Conservation (phyloP, 2,113 vertebrate species). For the Rhineura floridana region DNA sequence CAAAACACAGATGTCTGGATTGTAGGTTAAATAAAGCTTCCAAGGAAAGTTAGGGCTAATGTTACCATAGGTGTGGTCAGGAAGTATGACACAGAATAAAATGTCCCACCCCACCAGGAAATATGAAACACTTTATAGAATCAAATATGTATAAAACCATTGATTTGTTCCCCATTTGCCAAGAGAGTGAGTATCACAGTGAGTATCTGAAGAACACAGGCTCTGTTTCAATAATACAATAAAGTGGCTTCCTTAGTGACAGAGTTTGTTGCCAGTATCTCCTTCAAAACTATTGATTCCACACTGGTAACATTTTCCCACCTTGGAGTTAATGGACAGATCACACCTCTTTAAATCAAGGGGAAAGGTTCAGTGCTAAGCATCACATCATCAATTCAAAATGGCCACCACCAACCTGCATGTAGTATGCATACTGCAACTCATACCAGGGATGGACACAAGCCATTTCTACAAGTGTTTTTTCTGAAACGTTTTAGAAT, state of each 20-base stretch:
- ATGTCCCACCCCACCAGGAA: slow-evolving; percentile 48
- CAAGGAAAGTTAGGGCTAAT: not conserved
- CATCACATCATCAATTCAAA: not conserved
- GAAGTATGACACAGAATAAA: slow-evolving; percentile 50
- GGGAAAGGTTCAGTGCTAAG: accelerated
- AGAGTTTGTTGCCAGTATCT: slow-evolving; percentile 45
- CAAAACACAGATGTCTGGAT: slow-evolving; percentile 29
- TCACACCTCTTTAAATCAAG: not conserved
- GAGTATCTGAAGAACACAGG: slow-evolving; percentile 41
- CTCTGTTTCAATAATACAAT: slow-evolving; percentile 31
- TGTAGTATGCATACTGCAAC: not conserved
- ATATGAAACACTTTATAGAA: slow-evolving; percentile 19
- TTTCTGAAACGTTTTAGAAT: not conserved
- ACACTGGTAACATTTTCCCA: slow-evolving; percentile 2
- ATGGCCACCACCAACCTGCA: not conserved
- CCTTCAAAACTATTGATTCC: not conserved
- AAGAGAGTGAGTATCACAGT: slow-evolving; percentile 32
- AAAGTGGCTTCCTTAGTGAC: not conserved
- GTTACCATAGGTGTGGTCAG: slow-evolving; percentile 17
- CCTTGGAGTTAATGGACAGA: slow-evolving; percentile 12
- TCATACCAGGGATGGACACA: not conserved
- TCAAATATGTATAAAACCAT: slow-evolving; percentile 47
- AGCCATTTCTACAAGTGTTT: not conserved
- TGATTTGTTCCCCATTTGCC: slow-evolving; percentile 26
- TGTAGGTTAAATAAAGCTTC: slow-evolving; percentile 31